Evolutionary conservation across 2,888 invertebrate genomes (phyloP), one percentile per base, ranked within the genome.

Genomic region (Smittia aterrima): DNA sequence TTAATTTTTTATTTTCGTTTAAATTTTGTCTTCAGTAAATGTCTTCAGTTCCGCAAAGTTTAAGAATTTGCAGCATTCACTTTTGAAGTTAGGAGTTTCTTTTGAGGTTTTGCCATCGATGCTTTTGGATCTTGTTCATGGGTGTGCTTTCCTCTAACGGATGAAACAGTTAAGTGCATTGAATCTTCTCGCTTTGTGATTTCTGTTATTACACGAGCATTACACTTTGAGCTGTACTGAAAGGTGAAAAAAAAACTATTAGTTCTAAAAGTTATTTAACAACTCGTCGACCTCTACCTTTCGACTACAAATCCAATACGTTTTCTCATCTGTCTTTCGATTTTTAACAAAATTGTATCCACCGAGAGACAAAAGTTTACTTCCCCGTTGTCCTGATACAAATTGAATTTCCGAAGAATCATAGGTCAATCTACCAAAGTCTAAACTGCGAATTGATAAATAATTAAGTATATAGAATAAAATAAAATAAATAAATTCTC

Each of bases 291-390:
- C n/a, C 13, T 76, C 77, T 74, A 82, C 83, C 79, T 83, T 83
- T 76, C 82, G 82, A 1, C 83, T 80, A 75, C 83, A 83, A 75
- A 83, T 82, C 83, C 83, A 83, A 76, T 83, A 83, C 0, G 82
- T 83, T 76, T 82, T 83, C 1, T 79, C 78, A 1, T 81, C 82
- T 73, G 80, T 81, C n/a, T 79, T 78, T 16, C 83, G 79, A 77
- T 83, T 83, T 25, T 81, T 79, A 27, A 82, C 83, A 77, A 80
- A 83, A 76, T 79, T 80, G 76, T 80, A 81, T 0, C 81, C 81
- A 67, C 81, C 80, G 9, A 80, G 79, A 4, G 80, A 78, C 73
- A 83, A 76, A 24, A 83, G 76, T 4, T 79, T 80, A 68, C 82
- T 82, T n/a, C 82, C 82, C 1, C 83, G 78, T 73, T 83, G 83